Evolutionary conservation across 2,113 vertebrate species (phyloP), one percentile per base, ranked within the genome.

Genomic region (Eulemur rufifrons): DNA sequence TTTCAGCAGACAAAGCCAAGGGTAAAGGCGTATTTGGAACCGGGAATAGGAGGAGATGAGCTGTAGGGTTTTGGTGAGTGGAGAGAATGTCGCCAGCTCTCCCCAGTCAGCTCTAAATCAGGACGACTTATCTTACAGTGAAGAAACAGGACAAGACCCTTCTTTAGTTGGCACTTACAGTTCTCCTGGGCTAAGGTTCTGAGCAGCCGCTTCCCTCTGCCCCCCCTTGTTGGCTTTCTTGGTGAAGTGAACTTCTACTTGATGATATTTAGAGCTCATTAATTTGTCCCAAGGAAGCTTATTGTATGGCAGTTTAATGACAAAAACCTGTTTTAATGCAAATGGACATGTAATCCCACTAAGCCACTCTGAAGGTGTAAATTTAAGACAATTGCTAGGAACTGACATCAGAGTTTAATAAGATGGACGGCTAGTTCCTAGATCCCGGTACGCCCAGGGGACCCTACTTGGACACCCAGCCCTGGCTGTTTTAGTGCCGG

Each of bases 261-360:
- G 96, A 96, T 92, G 89, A 93, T 89, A 98, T 63, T 98, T 97
- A 91, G 94, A 98, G 91, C 86, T 78, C 88, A 90, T 97, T 98
- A 94, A 95, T 98, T 98, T 97, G 63, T 87, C 83, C 97, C 96
- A 88, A 95, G 71, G 52, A 97, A 88, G 84, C 96, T 97, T 98
- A 92, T 84, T 61, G 8, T 87, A 88, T 97, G 97, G 95, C 97
- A 97, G 94, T 96, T 98, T 97, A 97, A 98, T 97, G 96, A 94
- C 37, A 85, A 93, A 95, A 81, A 82, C n/a, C 85, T 97, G 90
- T 69, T 97, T 82, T 97, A 98, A 97, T 96, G 97, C 91, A 97
- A 97, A 96, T 94, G 61, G 96, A 92, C 80, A 81, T 34, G 9
- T 95, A 96, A 93, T 89, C 89, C 97, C 97, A 77, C 86, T 98